These are phyloP conservation scores for Drosophila busckii DNA, from an alignment of 1,140 invertebrate species.

Conservation along the genomic window DNA sequence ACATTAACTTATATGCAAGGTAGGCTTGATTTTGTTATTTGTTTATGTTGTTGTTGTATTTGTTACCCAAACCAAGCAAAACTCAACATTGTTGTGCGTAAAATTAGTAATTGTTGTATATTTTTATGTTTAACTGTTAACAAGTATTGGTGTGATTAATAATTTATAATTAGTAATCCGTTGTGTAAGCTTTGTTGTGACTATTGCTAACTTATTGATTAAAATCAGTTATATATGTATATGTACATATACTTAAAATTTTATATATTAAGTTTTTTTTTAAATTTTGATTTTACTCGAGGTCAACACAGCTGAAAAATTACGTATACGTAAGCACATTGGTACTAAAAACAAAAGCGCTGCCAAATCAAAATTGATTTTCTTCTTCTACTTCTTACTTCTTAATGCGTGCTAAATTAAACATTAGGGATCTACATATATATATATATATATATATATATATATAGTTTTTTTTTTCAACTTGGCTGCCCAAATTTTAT, in stretches of 20 bases:
- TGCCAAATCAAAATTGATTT: constrained; percentile 12
- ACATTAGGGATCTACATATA: constrained; percentile 12
- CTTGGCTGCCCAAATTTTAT: constrained; percentile 5
- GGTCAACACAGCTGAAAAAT: constrained; percentile 33
- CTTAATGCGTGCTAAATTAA: constrained; percentile 10
- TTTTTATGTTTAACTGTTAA: neutral
- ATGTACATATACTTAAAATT: constrained; percentile 5
- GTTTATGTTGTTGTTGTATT: no score
- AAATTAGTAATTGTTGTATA: no score
- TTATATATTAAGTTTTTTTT: neutral
- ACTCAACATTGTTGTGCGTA: no score
- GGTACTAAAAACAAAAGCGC: constrained; percentile 29
- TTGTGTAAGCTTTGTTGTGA: constrained; percentile 48
- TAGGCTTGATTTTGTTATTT: constrained; percentile 1
- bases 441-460: neutral
- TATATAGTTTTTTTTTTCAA: constrained; percentile 10
- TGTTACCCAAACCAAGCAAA: no score
- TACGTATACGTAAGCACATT: constrained; percentile 67
- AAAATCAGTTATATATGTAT: constrained; percentile 18
- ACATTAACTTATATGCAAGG: neutral
- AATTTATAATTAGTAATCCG: no score
- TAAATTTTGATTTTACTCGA: neutral
- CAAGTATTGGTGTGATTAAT: constrained; percentile 19
- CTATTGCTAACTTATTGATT: constrained; percentile 27
- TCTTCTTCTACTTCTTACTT: no score